Base-by-base conservation (phyloP, 1,140 invertebrate genomes). In the Danaus melanippus region DNA sequence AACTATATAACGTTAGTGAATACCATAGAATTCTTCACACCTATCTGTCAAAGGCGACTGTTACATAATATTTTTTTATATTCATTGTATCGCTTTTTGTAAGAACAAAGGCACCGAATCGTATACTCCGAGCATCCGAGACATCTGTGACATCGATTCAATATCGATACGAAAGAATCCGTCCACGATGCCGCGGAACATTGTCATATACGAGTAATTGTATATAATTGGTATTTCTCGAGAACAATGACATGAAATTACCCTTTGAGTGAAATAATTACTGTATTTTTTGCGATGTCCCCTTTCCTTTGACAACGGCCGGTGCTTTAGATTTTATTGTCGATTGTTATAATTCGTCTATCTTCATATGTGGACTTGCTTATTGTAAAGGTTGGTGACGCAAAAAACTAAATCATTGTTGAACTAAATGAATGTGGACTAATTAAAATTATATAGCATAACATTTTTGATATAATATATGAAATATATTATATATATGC, bases 211-310 rank as follows among this genome's bases (percentile, higher is more conserved):
- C 74, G 71, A 73, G 79, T 86, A 86, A 84, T 86, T 86, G 80
- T 84, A 84, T 81, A 86, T 86, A 86, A 86, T 86, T 86, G 83
- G 76, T 79, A 76, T 82, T 86, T 86, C 80, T 79, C 66, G 73
- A 83, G 83, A 86, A 86, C 83, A 86, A 86, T 86, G 83, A 86
- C 70, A 62, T 68, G 57, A 85, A 82, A 85, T 84, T 85, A 79
- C 79, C 73, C 71, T 75, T 75, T 77, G 77, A 80, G 67, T 78
- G 69, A 80, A 85, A 84, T 86, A 86, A 84, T 86, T 83, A 71
- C 71, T 66, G 73, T 73, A 55, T 65, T 79, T 80, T 79, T 73
- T 69, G 66, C 67, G 59, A 50, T 53, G 58, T 50, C 12, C 53
- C 56, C 55, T 53, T 52, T 45, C 63, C 80, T 85, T 85, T 85